phyloP scores from a whole-genome alignment of 2,113 vertebrate species.

The Periophthalmus modestus region DNA sequence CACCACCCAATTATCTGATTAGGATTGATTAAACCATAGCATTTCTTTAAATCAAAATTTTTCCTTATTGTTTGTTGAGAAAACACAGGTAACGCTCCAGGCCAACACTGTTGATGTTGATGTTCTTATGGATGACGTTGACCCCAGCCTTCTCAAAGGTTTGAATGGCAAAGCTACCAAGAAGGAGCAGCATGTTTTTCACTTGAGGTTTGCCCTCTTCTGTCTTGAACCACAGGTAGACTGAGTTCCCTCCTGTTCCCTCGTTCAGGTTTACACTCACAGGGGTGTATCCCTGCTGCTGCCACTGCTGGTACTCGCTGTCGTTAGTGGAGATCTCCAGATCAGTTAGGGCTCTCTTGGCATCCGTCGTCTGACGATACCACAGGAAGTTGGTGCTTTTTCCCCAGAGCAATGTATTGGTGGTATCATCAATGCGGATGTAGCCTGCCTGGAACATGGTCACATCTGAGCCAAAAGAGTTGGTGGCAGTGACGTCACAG shows the following conservation, averaged over 20 bases:
- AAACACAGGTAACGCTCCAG: neutral
- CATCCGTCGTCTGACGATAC: neutral
- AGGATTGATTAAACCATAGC: neutral
- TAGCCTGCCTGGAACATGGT: accelerated
- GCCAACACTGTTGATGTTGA: neutral
- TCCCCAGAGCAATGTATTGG: neutral
- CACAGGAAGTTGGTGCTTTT: neutral
- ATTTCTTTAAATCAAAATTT: neutral
- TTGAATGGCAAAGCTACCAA: accelerated
- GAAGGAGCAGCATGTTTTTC: neutral
- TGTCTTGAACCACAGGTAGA: slow-evolving; percentile 13
- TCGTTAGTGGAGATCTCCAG: neutral
- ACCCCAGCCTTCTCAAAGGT: neutral
- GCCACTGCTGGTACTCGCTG: accelerated
- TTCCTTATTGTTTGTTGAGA: neutral
- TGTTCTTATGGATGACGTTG: neutral
- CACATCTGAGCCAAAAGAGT: accelerated
- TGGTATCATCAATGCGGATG: neutral
- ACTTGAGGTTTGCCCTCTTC: neutral
- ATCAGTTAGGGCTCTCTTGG: neutral
- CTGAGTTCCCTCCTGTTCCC: accelerated
- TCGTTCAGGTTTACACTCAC: slow-evolving; percentile 6
- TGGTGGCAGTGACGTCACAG: slow-evolving; percentile 7
- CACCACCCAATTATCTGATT: neutral
- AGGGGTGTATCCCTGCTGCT: accelerated